A percentile compares a stretch with the other conserved stretches of the same genome.
phyloP scores from a whole-genome alignment of 2,888 invertebrate species.

The Eretmocerus hayati region DNA sequence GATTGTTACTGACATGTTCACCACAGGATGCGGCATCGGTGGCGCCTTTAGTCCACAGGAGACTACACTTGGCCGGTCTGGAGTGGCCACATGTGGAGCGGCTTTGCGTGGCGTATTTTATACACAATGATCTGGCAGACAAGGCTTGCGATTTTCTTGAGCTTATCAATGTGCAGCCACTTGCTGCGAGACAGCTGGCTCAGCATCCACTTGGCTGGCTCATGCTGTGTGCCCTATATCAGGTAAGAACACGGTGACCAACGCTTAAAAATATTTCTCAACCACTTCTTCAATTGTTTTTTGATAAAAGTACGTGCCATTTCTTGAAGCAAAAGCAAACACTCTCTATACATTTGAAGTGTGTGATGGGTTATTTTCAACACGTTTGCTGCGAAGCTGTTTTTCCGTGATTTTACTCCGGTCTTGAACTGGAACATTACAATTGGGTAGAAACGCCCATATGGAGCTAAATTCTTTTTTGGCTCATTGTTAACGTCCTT shows the following conservation, averaged over 20 bases:
- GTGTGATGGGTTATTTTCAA: too few species aligned
- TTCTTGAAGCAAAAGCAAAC: too few species aligned
- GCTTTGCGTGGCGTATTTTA: slow-evolving; percentile 49
- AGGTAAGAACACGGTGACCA: slow-evolving; percentile 42
- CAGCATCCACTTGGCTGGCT: slow-evolving; percentile 52
- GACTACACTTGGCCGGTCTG: slow-evolving; percentile 48
- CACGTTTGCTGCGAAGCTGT: too few species aligned
- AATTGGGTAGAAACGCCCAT: too few species aligned
- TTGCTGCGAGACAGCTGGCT: slow-evolving; percentile 44
- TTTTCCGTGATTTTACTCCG: too few species aligned
- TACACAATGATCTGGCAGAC: slow-evolving; percentile 45
- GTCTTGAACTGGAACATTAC: too few species aligned
- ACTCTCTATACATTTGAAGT: too few species aligned
- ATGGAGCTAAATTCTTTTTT: too few species aligned
- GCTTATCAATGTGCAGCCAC: slow-evolving; percentile 44
- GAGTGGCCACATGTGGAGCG: slow-evolving; percentile 50
- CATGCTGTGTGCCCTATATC: slow-evolving; percentile 50
- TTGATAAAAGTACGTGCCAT: too few species aligned
- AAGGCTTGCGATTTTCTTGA: slow-evolving; percentile 44
- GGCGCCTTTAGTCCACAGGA: slow-evolving; percentile 48
- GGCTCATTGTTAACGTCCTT: too few species aligned
- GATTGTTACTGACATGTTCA: slow-evolving; percentile 51
- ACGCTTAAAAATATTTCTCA: too few species aligned
- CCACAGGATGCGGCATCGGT: slow-evolving; percentile 43
- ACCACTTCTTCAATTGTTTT: too few species aligned